A percentile compares a stretch with the other conserved stretches of the same genome.
These are phyloP conservation scores for Ctenopoma kingsleyae DNA, from an alignment of 2,797 vertebrate genomes.

Conservation along the genomic window DNA sequence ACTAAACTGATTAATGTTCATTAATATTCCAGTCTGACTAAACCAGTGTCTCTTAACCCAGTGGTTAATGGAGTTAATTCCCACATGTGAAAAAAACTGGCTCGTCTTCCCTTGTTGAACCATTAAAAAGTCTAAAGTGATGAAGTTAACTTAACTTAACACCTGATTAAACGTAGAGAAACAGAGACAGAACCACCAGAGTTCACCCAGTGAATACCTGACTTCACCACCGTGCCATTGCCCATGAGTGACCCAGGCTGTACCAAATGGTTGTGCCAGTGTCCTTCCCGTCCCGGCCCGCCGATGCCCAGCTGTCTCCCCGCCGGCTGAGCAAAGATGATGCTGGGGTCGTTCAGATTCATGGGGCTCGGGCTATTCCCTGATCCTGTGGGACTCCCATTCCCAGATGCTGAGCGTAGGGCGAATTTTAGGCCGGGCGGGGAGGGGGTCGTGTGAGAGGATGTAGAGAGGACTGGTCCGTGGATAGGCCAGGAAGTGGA, in stretches of 20 bases:
- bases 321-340: conserved; percentile 98
- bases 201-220: conserved; percentile 88
- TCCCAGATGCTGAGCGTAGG: conserved; percentile 82
- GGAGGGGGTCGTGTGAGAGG: conserved; percentile 82
- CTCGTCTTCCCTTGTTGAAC: background rate
- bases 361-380: conserved; percentile 84
- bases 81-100: background rate
- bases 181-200: conserved; percentile 26
- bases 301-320: conserved; percentile 87
- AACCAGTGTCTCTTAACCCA: background rate
- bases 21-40: background rate
- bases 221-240: conserved; percentile 93
- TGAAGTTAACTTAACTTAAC: no score
- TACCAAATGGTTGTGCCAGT: conserved; percentile 92
- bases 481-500: conserved; percentile 94
- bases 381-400: conserved; percentile 69
- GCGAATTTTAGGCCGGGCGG: conserved; percentile 88
- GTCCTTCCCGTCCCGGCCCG: conserved; percentile 89
- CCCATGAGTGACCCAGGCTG: conserved; percentile 92
- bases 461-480: conserved; percentile 88
- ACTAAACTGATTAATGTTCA: background rate
- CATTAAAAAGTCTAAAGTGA: background rate
- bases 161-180: background rate
- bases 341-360: conserved; percentile 97
- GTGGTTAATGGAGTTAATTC: background rate